These are phyloP conservation scores for Dipodomys merriami DNA, from an alignment of 2,113 vertebrate species.

Conservation along the genomic window DNA sequence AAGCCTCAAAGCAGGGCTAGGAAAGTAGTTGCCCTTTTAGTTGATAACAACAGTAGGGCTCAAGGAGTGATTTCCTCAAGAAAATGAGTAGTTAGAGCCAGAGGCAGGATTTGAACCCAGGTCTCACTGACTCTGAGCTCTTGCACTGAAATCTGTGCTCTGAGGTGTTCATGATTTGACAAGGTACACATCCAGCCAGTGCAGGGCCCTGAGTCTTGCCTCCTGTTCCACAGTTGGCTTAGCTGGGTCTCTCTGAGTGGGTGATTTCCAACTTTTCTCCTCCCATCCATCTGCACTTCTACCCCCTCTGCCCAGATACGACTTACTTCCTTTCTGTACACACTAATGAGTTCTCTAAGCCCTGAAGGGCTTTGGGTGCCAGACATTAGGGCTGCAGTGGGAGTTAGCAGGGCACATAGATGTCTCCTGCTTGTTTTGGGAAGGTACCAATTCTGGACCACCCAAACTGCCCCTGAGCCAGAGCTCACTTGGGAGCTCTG, in stretches of 20 bases:
- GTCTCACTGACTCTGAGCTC: background rate
- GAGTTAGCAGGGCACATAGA: background rate
- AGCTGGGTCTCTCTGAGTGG: background rate
- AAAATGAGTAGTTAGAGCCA: background rate
- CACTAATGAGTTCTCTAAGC: constrained; percentile 55
- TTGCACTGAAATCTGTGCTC: background rate
- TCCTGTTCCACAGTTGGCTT: background rate
- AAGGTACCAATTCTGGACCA: constrained; percentile 70
- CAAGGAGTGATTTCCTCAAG: background rate
- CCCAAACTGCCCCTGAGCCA: constrained; percentile 48
- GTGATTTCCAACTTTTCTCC: constrained; percentile 29
- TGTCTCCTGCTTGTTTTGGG: constrained; percentile 64
- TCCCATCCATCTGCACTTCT: background rate
- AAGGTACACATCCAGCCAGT: accelerated
- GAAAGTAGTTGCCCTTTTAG: background rate
- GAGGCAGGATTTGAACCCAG: background rate
- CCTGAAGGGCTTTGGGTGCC: background rate
- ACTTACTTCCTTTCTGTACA: constrained; percentile 17
- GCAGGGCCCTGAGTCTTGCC: background rate
- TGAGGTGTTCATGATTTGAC: background rate
- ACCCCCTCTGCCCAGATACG: background rate
- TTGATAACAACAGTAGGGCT: background rate
- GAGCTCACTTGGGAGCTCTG: constrained; percentile 40
- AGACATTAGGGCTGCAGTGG: background rate
- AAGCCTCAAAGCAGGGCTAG: background rate